Conservation (phyloP, 1,140 invertebrate species). For the Bemisia tabaci region DNA sequence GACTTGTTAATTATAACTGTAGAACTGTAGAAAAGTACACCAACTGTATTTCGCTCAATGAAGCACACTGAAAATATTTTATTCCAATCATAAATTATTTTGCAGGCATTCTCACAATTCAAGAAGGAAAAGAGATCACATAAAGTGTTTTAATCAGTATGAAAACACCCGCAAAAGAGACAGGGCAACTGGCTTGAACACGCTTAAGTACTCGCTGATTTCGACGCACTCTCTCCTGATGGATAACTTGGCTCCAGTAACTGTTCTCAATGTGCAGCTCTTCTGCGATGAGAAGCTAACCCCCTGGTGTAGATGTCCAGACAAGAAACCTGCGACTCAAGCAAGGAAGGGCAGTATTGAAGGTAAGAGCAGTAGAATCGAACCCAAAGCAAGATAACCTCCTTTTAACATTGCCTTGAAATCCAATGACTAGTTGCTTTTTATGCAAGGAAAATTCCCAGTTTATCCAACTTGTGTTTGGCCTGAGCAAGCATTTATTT, state of each 20-base stretch:
- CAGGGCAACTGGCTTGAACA: slow-evolving; percentile 66
- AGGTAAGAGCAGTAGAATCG: too few relatives aligned
- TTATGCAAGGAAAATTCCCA: too few relatives aligned
- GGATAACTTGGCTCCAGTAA: slow-evolving; percentile 47
- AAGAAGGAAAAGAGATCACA: slow-evolving; percentile 63
- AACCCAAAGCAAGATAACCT: too few relatives aligned
- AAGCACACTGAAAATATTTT: neutral
- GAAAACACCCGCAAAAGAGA: slow-evolving; percentile 74
- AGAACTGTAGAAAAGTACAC: neutral
- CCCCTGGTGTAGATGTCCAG: slow-evolving; percentile 79
- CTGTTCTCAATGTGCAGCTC: slow-evolving; percentile 68
- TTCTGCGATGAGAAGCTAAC: slow-evolving; percentile 66
- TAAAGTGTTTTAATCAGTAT: slow-evolving; percentile 74
- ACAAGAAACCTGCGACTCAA: too few relatives aligned
- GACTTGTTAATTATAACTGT: neutral
- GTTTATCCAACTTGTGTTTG: too few relatives aligned
- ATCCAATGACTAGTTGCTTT: too few relatives aligned
- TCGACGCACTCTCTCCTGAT: slow-evolving; percentile 51
- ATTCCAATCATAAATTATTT: slow-evolving; percentile 17
- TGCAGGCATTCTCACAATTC: slow-evolving; percentile 68
- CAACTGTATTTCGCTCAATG: neutral
- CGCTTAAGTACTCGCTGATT: slow-evolving; percentile 57
- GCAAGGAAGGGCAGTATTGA: too few relatives aligned
- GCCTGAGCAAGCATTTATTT: too few relatives aligned
- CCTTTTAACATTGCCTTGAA: too few relatives aligned